Base-by-base conservation (phyloP, 1,140 invertebrate species). In the Panagrolaimus sp. region DNA sequence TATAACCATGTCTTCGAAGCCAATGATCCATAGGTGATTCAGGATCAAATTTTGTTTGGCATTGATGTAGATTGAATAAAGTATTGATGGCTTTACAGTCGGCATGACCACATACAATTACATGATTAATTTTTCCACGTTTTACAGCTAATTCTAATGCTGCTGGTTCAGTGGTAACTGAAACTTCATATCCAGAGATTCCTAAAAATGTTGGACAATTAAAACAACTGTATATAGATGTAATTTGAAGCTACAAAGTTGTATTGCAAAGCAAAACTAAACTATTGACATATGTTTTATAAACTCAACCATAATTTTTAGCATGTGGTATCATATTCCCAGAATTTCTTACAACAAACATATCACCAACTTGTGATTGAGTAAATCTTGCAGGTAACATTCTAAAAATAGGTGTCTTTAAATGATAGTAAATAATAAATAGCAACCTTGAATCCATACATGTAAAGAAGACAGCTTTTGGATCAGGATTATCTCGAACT, bases 21-120 rank as follows among this genome's bases (percentile, higher is more conserved):
- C 92, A 96, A 5, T 91, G 90, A 81, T 91, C 87, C 72, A 96
- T 80, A 1, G 92, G 92, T 7, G 91, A 93, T 68, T 91, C 87
- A 77, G 90, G 86, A 73, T 91, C 85, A 77, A 92, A 91, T 51
- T 87, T 86, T 87, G 90, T 71, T 88, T 86, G 31, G 87, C 90
- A 9, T 89, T 91, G 89, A 73, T 88, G 87, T 53, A 94, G 84
- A 77, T 89, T 87, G 80, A 92, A 91, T 1, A 96, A 84, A 57
- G 92, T 85, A 87, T 93, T 93, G 89, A 95, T 93, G 4, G 92
- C 92, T 87, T 96, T 96, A 83, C 93, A 96, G 84, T 96, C 93
- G 57, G 92, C 93, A 82, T 96, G 93, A 0, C 93, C 93, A 80
- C 92, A 94, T n/a, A 96, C 91, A 70, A 96, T 92, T 62, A 96